Conservation (phyloP, 2,113 vertebrate species). For the Beaufortia kweichowensis region DNA sequence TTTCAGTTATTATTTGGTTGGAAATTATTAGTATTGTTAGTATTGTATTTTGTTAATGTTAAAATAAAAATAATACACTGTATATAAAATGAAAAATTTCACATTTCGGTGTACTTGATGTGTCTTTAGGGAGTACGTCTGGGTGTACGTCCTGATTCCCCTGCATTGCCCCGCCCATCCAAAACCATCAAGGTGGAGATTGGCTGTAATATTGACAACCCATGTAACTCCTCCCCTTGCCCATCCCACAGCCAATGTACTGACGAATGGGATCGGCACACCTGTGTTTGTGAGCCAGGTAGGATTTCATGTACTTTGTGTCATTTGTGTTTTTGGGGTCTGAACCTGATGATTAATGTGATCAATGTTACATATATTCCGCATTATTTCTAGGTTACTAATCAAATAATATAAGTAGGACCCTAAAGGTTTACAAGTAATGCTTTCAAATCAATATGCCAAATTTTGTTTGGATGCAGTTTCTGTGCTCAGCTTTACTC, state of each 20-base stretch:
- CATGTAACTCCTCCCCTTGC: constrained; percentile 87
- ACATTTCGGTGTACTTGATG: constrained; percentile 43
- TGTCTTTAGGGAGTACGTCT: constrained; percentile 90
- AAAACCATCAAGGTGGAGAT: constrained; percentile 85
- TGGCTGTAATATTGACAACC: constrained; percentile 82
- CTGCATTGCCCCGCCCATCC: constrained; percentile 80
- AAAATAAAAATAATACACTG: too few relatives aligned
- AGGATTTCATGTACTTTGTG: constrained; percentile 35
- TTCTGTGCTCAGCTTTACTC: background rate
- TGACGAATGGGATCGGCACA: constrained; percentile 89
- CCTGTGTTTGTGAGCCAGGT: constrained; percentile 90
- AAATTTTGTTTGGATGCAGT: too few relatives aligned
- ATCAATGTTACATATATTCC: too few relatives aligned
- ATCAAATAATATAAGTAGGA: too few relatives aligned
- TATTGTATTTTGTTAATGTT: background rate
- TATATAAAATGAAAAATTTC: too few relatives aligned
- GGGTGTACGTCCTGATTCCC: constrained; percentile 81
- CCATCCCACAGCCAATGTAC: constrained; percentile 83
- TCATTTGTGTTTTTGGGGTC: too few relatives aligned
- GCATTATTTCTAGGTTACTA: too few relatives aligned
- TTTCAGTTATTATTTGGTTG: background rate
- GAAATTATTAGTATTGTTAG: background rate
- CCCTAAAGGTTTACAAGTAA: too few relatives aligned
- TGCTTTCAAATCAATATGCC: too few relatives aligned
- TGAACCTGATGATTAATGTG: too few relatives aligned